Conservation (phyloP, 92 coral and sea anemone genomes). For the Epizoanthus scotinus region DNA sequence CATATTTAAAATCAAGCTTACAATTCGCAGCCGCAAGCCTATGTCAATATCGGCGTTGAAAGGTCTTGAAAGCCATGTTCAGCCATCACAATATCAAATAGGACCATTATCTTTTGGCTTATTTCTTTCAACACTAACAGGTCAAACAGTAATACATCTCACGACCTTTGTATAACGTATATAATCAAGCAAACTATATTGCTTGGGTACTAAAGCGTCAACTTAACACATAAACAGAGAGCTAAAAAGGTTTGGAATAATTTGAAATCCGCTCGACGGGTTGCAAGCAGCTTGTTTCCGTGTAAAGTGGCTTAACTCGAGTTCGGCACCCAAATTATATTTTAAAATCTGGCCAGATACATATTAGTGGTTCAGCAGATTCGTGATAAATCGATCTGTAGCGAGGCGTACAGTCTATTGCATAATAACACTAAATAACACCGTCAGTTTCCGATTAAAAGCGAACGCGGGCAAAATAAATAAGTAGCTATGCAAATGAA, state of each 20-base stretch:
- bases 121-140: not conserved
- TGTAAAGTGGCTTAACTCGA: conserved; percentile 28
- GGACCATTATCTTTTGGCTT: not conserved
- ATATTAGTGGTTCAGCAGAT: not conserved
- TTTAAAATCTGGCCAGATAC: not conserved
- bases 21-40: not conserved
- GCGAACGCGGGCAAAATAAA: conserved; percentile 24
- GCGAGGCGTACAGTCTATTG: not conserved
- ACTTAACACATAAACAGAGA: not conserved
- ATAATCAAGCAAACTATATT: not conserved
- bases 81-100: not conserved
- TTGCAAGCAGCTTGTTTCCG: not conserved
- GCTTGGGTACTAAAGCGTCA: not conserved
- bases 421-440: not conserved
- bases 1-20: not conserved
- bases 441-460: not conserved
- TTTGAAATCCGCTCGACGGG: conserved; percentile 4
- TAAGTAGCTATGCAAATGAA: conserved; percentile 42
- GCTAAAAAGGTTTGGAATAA: not conserved
- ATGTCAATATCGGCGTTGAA: not conserved
- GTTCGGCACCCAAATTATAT: conserved; percentile 12
- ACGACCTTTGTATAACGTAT: too few species aligned
- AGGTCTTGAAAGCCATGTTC: conserved; percentile 14
- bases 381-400: not conserved
- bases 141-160: too few species aligned